Evolutionary conservation across 2,113 vertebrate genomes (phyloP).

Genomic region (Ptilonorhynchus violaceus): DNA sequence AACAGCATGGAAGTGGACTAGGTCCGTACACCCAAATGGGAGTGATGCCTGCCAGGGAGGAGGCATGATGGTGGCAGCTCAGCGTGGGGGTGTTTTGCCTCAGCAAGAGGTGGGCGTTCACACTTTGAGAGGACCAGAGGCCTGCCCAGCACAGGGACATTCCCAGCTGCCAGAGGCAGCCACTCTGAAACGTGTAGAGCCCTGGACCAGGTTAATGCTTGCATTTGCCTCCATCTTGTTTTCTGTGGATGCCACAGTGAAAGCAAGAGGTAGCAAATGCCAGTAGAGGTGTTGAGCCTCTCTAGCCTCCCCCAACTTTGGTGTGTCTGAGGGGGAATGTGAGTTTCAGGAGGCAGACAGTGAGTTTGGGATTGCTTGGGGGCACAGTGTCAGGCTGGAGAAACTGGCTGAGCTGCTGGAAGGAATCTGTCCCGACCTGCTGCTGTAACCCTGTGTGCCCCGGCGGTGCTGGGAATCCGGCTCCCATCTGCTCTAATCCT

Average conservation of each 20-base stretch:
- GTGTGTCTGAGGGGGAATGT: not conserved
- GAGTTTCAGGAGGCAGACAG: not conserved
- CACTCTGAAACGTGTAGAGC: not conserved
- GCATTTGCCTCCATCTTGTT: not conserved
- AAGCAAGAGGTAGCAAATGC: not conserved
- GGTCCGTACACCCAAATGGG: accelerated
- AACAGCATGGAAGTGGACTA: not conserved
- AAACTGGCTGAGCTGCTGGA: conserved; percentile 22
- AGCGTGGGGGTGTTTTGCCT: accelerated
- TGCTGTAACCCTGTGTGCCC: not conserved
- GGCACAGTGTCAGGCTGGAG: not conserved
- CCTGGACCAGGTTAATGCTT: not conserved
- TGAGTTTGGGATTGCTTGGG: conserved; percentile 14
- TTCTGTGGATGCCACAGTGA: not conserved
- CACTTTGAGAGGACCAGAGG: not conserved
- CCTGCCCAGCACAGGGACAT: not conserved
- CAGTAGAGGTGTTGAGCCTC: not conserved
- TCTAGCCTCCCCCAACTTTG: not conserved
- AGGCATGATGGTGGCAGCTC: not conserved
- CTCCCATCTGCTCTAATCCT: not conserved
- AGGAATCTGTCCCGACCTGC: conserved; percentile 48
- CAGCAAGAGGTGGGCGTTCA: not conserved
- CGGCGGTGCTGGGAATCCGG: not conserved
- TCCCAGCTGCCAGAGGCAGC: not conserved
- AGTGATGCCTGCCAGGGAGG: accelerated